These are phyloP conservation scores for Drosophila athabasca DNA, from an alignment of 1,140 invertebrate genomes.

Conservation along the genomic window DNA sequence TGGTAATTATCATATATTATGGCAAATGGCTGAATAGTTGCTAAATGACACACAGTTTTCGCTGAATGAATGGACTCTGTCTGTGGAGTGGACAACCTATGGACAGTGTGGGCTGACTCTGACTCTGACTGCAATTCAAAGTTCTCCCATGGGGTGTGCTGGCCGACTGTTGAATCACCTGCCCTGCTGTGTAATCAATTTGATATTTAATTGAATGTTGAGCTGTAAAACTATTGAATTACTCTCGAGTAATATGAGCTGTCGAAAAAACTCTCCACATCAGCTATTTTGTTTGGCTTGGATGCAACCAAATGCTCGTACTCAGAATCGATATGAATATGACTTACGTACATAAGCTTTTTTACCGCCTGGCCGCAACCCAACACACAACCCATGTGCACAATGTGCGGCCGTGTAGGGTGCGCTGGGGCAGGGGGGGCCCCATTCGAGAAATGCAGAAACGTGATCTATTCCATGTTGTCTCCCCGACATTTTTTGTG, in stretches of 20 bases:
- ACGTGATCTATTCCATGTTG: slow-evolving; percentile 78
- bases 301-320: too few relatives aligned
- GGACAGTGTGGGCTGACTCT: slow-evolving; percentile 1
- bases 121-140: slow-evolving; percentile 34
- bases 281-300: too few relatives aligned
- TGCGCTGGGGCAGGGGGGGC: background rate
- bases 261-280: too few relatives aligned
- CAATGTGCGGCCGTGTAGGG: background rate
- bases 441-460: slow-evolving; percentile 67
- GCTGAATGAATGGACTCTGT: slow-evolving; percentile 60
- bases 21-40: slow-evolving; percentile 62
- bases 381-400: slow-evolving; percentile 13
- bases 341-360: background rate
- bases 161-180: background rate
- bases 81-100: too few relatives aligned
- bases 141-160: background rate
- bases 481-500: slow-evolving; percentile 58
- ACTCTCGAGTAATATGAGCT: too few relatives aligned
- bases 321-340: too few relatives aligned
- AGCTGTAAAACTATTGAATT: too few relatives aligned
- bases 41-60: slow-evolving; percentile 56
- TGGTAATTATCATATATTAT: slow-evolving; percentile 19
- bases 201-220: too few relatives aligned
- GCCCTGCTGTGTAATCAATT: too few relatives aligned
- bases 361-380: too few relatives aligned